A percentile compares a stretch with the other conserved stretches of the same genome.
Evolutionary conservation across 2,888 invertebrate genomes (phyloP).

Genomic region (Nasonovia ribisnigri): DNA sequence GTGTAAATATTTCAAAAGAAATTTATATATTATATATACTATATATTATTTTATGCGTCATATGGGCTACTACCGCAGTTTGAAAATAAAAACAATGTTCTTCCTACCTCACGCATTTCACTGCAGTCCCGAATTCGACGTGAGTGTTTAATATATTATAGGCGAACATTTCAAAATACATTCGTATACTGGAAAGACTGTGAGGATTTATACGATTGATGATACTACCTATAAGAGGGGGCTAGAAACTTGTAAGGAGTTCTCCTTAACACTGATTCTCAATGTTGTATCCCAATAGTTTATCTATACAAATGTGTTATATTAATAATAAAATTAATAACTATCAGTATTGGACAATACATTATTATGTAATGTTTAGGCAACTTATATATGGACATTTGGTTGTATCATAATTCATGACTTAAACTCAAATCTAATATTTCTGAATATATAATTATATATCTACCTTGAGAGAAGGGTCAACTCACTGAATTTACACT

Average conservation of each 20-base stretch:
- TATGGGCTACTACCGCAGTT: not conserved
- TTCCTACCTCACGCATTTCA: not conserved
- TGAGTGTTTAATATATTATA: not conserved
- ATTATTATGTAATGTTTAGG: not conserved
- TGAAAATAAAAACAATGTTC: not conserved
- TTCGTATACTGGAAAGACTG: not conserved
- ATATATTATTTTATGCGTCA: too few species aligned
- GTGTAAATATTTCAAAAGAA: not conserved
- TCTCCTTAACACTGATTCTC: not conserved
- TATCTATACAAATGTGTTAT: not conserved
- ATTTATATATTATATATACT: not conserved
- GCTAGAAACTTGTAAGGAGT: not conserved
- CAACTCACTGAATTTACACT: too few species aligned
- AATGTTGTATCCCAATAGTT: not conserved
- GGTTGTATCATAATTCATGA: not conserved
- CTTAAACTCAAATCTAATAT: not conserved
- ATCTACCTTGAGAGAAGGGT: too few species aligned
- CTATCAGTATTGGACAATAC: not conserved
- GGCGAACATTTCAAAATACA: not conserved
- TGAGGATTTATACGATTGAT: not conserved
- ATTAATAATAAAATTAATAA: not conserved
- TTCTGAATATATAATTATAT: too few species aligned
- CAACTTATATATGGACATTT: not conserved
- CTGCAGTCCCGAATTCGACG: not conserved
- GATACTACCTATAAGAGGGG: not conserved